Base-by-base conservation (phyloP, 2,113 vertebrate genomes). In the Tyrannus savana region DNA sequence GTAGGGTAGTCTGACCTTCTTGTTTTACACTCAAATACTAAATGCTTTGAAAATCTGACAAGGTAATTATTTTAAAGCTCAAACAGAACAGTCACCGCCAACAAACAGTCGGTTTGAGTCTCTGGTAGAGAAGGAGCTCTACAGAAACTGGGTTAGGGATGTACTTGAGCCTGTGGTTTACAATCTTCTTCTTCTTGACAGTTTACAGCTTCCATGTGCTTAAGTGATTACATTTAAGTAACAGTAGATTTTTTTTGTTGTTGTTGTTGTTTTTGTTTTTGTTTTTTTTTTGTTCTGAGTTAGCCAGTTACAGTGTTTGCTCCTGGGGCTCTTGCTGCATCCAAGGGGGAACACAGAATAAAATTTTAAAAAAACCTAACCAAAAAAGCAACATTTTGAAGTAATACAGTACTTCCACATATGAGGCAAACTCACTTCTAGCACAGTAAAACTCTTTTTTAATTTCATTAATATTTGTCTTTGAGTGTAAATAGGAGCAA, bases 51-150 rank as follows among this genome's bases (percentile, higher is more conserved):
- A 81, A 87, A 93, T 67, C 52, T 87, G 88, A 91, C 73, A 92
- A 73, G 75, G 63, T 80, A 95, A 96, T 95, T 95, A 91, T 77
- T 95, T 81, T 41, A 93, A 69, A 90, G n/a, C 67, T 94, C 63
- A 96, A 76, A 86, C 56, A 84, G 17, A 89, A 63, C 27, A 35
- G 66, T 89, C 62, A 75, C 7, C 25, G 0, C 50, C 75, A 93
- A 24, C 74, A 79, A 64, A 35, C 52, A 28, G 27, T 28, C 1
- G 0, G 84, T 88, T 73, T 63, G 85, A 69, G 69, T 58, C 59
- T 92, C 79, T 24, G 49, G 35, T 10, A 93, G 79, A 77, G 64
- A 89, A 90, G 47, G 39, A 59, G 30, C 59, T 97, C 84, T 84
- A 39, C 27, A 92, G 66, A 94, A 93, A 76, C 47, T 86, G 52